Conservation (phyloP, 2,888 invertebrate genomes). For the Pollenia angustigena region DNA sequence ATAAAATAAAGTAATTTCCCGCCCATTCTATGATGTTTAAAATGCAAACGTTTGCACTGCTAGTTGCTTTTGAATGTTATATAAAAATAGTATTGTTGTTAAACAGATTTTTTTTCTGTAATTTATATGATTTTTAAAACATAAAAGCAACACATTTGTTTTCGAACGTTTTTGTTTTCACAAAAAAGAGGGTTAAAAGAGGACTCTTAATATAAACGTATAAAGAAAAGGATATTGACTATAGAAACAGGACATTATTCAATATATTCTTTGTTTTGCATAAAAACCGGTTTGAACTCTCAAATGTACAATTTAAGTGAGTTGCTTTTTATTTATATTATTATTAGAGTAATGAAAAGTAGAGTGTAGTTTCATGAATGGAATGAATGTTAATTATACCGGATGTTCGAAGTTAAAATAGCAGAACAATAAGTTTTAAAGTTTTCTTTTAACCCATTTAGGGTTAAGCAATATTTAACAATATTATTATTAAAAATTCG, state of each 20-base stretch:
- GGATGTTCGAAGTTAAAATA: conserved; percentile 40
- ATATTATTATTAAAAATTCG: too few species aligned
- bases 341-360: not conserved
- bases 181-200: conserved; percentile 69
- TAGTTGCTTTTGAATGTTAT: conserved; percentile 25
- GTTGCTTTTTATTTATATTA: conserved; percentile 5
- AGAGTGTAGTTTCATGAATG: not conserved
- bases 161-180: not conserved
- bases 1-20: conserved; percentile 73
- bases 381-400: not conserved
- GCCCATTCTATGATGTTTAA: conserved; percentile 68
- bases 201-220: not conserved
- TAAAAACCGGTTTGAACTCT: conserved; percentile 34
- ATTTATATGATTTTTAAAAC: conserved; percentile 73
- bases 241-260: conserved; percentile 15
- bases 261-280: not conserved
- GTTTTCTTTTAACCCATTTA: not conserved
- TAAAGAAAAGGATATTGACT: not conserved
- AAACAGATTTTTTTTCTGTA: conserved; percentile 75
- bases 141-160: conserved; percentile 37
- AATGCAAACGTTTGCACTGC: conserved; percentile 48
- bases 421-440: not conserved
- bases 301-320: conserved; percentile 30
- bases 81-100: conserved; percentile 37
- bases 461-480: too few species aligned